Conservation (phyloP, 2,797 vertebrate species). For the Schizopygopsis pylzovi region DNA sequence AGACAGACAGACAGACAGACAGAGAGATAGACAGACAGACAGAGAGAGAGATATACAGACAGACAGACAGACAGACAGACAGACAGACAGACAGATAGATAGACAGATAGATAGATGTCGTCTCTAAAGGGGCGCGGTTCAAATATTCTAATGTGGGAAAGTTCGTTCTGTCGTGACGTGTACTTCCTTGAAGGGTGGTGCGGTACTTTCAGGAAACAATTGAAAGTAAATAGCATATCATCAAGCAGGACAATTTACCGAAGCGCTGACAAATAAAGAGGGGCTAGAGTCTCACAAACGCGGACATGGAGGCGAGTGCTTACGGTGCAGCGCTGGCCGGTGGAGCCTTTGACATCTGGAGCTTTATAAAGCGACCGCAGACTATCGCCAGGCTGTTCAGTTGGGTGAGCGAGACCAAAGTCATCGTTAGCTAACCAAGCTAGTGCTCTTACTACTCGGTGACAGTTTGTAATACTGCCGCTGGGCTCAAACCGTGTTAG, state of each 20-base stretch:
- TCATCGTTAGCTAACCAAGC: neutral
- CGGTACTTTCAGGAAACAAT: slow-evolving; percentile 47
- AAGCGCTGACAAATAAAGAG: neutral
- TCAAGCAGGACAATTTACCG: neutral
- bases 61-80: neutral
- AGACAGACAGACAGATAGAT: neutral
- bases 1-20: too few species aligned
- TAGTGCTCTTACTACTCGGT: neutral
- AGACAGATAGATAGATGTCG: neutral
- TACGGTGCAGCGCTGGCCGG: slow-evolving; percentile 80
- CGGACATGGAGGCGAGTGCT: slow-evolving; percentile 73
- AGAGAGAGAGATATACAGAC: too few species aligned
- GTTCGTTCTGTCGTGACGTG: slow-evolving; percentile 38
- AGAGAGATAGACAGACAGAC: too few species aligned
- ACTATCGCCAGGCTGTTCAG: slow-evolving; percentile 74
- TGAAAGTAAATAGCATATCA: slow-evolving; percentile 33
- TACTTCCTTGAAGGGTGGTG: slow-evolving; percentile 51
- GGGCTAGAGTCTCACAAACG: neutral
- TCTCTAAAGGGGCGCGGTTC: neutral
- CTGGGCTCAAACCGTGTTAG: neutral
- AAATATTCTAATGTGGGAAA: neutral
- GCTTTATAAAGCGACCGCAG: slow-evolving; percentile 74
- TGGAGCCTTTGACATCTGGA: slow-evolving; percentile 72
- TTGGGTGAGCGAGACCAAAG: slow-evolving; percentile 74
- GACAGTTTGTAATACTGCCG: neutral